Conservation (phyloP, 2,888 invertebrate genomes). For the Euproctis similis region DNA sequence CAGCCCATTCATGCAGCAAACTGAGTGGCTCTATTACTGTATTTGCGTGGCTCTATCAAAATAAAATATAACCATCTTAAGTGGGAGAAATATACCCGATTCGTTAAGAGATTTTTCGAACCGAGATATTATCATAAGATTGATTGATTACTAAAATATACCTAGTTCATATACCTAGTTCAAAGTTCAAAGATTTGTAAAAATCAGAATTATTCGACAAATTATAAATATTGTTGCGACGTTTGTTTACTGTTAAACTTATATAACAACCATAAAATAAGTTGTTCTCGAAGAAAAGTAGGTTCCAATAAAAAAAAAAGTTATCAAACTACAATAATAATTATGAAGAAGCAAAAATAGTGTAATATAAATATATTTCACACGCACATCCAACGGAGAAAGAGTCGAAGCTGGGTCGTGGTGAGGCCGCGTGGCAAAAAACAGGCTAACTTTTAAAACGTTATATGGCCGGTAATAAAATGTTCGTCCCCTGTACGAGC, state of each 20-base stretch:
- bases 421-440: slow-evolving; percentile 53
- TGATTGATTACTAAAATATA: no score
- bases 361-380: slow-evolving; percentile 29
- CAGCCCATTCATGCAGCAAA: no score
- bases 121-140: no score
- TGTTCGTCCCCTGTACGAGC: slow-evolving; percentile 67
- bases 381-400: slow-evolving; percentile 31
- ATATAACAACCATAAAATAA: slow-evolving; percentile 19
- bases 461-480: slow-evolving; percentile 74
- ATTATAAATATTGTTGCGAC: no score
- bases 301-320: slow-evolving; percentile 42
- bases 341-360: slow-evolving; percentile 52
- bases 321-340: slow-evolving; percentile 65
- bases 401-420: slow-evolving; percentile 35
- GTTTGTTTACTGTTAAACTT: slow-evolving; percentile 19
- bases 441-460: slow-evolving; percentile 73
- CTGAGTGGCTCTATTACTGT: no score
- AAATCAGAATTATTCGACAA: no score
- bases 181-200: no score
- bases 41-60: no score
- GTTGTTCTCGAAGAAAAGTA: slow-evolving; percentile 31
- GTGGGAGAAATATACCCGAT: no score
- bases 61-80: no score
- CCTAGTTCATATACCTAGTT: no score
- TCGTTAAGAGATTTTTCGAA: no score